A percentile compares a stretch with the other conserved stretches of the same genome.
Conservation (phyloP, 2,888 invertebrate species). For the Chorisops tibialis region DNA sequence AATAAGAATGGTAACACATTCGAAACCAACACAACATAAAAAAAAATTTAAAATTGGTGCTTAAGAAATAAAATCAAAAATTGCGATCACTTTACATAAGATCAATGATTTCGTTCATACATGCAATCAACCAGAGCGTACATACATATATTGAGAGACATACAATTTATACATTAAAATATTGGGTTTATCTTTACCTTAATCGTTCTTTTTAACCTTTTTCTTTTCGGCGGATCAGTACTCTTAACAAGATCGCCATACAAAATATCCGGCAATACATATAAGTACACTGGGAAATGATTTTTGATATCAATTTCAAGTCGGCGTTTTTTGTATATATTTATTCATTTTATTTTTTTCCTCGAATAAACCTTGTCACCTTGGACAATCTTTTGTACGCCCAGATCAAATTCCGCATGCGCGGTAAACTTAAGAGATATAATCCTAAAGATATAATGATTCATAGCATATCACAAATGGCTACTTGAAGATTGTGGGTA, state of each 20-base stretch:
- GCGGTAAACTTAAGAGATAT: background rate
- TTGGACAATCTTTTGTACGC: background rate
- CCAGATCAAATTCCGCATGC: background rate
- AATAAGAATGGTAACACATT: constrained; percentile 5
- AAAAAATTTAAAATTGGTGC: background rate
- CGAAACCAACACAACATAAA: constrained; percentile 12
- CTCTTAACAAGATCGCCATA: no score
- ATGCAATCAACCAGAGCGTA: constrained; percentile 15
- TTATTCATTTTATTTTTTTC: no score
- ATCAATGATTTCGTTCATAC: constrained; percentile 32
- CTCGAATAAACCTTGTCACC: background rate
- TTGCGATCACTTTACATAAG: constrained; percentile 34
- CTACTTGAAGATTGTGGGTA: no score
- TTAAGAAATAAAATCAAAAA: constrained; percentile 33
- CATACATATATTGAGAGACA: constrained; percentile 23
- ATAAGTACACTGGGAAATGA: background rate
- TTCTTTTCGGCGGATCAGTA: background rate
- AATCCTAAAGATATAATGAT: no score
- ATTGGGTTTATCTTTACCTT: constrained; percentile 28
- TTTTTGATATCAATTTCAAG: background rate
- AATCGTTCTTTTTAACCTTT: constrained; percentile 10
- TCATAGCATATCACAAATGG: no score
- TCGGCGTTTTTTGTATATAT: background rate
- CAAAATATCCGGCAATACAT: no score
- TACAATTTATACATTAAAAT: constrained; percentile 1